These are phyloP conservation scores for Argynnis bischoffii DNA, from an alignment of 2,888 invertebrate genomes.

Conservation along the genomic window DNA sequence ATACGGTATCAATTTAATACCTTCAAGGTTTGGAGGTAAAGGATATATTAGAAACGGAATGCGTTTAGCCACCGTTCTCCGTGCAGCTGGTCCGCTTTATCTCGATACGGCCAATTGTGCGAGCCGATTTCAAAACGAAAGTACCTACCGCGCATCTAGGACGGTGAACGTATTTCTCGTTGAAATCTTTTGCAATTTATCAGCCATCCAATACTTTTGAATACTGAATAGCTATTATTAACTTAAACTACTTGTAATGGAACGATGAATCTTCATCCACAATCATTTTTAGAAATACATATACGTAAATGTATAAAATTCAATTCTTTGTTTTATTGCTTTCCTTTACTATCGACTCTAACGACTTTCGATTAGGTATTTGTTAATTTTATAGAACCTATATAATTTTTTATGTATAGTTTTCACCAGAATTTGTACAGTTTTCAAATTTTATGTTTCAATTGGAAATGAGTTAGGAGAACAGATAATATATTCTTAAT, in stretches of 20 bases:
- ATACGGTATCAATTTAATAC: slow-evolving; percentile 21
- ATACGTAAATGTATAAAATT: no score
- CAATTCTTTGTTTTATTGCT: no score
- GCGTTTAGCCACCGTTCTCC: slow-evolving; percentile 60
- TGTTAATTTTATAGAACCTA: no score
- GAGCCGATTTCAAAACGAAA: slow-evolving; percentile 82
- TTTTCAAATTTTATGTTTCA: no score
- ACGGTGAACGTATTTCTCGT: slow-evolving; percentile 81
- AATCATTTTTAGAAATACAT: no score
- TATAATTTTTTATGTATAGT: no score
- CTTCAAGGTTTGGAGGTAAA: slow-evolving; percentile 33
- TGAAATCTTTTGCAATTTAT: slow-evolving; percentile 78
- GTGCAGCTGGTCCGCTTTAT: slow-evolving; percentile 66
- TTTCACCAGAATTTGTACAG: no score
- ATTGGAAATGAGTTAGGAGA: no score
- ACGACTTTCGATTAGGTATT: no score
- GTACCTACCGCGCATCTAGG: slow-evolving; percentile 81
- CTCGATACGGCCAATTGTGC: slow-evolving; percentile 80
- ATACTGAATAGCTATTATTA: slow-evolving; percentile 44
- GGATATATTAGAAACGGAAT: slow-evolving; percentile 56
- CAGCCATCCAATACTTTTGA: slow-evolving; percentile 63
- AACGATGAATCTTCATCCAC: no score
- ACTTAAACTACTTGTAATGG: slow-evolving; percentile 16
- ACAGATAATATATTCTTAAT: no score
- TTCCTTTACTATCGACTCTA: no score